Base-by-base conservation (phyloP, 2,888 invertebrate species). In the Watsonalla cultraria region DNA sequence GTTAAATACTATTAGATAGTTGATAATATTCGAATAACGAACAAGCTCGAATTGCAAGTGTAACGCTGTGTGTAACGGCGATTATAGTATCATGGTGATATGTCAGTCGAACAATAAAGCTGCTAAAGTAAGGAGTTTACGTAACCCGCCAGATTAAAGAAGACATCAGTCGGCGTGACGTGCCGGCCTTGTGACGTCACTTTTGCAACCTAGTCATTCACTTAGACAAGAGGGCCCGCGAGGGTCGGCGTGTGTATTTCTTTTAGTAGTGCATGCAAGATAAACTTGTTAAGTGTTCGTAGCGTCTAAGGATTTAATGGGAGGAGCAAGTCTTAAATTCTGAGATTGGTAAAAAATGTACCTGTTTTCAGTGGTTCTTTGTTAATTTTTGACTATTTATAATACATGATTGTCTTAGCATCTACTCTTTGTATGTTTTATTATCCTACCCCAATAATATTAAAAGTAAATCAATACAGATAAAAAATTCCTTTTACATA, bases 321-420 rank as follows among this genome's bases (percentile, higher is more conserved):
- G 73, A 78, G 82, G 80, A 79, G 82, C 76, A 76, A 84, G 80
- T 85, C 78, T 85, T 84, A 81, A 88, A 88, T 84, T 87, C 82
- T 80, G 87, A 89, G 86, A 88, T 88, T 86, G 88, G 84, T 84
- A 82, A 88, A 80, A 80, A 79, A 84, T 86, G 90, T 90, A 90
- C 90, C 89, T 90, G 89, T 90, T 89, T 88, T 88, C 86, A 86
- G 80, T 86, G 86, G 86, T 89, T 87, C 86, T 88, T 90, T 89
- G 88, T 90, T 89, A 86, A 83, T 87, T 88, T 90, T 90, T 90
- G 89, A 90, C 88, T 90, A 90, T 90, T 90, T 90, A 89, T 90
- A 90, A 88, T 89, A 90, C 86, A 90, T 88, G 84, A 90, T 90
- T 89, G 89, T 90, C 90, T 84, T 90, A 90, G 90, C 89, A 89